These are phyloP conservation scores for Sorex fumeus DNA, from an alignment of 2,113 vertebrate species.

Conservation along the genomic window DNA sequence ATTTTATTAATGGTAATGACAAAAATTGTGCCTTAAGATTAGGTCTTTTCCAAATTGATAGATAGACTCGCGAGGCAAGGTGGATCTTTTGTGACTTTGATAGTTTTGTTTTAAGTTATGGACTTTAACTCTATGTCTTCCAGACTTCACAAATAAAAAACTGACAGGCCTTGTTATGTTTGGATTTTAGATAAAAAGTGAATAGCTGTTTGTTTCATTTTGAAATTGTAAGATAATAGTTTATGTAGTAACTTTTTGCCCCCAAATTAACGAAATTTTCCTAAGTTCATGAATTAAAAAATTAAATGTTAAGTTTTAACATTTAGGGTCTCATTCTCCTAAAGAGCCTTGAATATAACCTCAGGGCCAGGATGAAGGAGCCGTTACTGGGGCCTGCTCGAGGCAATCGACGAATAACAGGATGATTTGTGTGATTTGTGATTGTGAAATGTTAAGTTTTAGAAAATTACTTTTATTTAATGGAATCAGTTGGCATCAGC, in stretches of 20 bases:
- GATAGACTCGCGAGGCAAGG: background rate
- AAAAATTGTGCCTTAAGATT: background rate
- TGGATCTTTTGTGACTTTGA: background rate
- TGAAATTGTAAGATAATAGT: background rate
- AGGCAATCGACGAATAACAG: too few species aligned
- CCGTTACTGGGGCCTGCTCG: too few species aligned
- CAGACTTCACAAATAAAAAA: conserved; percentile 40
- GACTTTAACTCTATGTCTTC: background rate
- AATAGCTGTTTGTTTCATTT: too few species aligned
- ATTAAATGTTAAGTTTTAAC: background rate
- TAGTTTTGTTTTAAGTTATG: background rate
- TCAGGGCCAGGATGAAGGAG: too few species aligned
- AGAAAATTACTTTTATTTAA: background rate
- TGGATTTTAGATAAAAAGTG: conserved; percentile 21
- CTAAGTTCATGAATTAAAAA: too few species aligned
- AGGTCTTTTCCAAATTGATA: background rate
- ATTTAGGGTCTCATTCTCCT: too few species aligned
- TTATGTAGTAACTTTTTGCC: background rate
- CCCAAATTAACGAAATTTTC: background rate
- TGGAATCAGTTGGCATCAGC: background rate
- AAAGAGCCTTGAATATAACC: too few species aligned
- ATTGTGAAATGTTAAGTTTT: background rate
- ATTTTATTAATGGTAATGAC: background rate
- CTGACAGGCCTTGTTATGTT: background rate
- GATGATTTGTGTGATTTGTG: too few species aligned